Evolutionary conservation across 2,888 invertebrate genomes (phyloP), one percentile per base, ranked within the genome.

Genomic region (Ferrisia virgata): DNA sequence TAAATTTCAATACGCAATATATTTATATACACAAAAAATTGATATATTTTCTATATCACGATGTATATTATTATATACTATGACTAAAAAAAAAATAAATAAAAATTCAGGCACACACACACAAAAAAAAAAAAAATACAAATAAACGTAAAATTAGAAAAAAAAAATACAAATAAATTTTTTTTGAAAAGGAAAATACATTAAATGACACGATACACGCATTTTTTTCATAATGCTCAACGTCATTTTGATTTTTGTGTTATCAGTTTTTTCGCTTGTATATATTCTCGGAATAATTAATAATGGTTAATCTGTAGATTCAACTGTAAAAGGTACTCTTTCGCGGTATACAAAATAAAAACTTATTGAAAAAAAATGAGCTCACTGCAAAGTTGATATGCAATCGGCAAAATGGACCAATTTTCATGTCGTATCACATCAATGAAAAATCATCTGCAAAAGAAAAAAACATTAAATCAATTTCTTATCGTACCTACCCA

Each of bases 31-130:
- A 82, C 82, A 82, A 82, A 76, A 82, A 64, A 53, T 82, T 82
- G 82, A 82, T 82, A 82, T 82, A 53, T 82, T 82, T 33, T 64
- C 13, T 33, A 64, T 82, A 82, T 82, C 82, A 82, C 82, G 82
- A 58, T 82, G 82, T 69, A 82, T 64, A 64, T 64, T 28, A n/a
- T n/a, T n/a, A n/a, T n/a, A 64, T 25, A 64, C 58, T 82, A 82
- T 82, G 82, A 82, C 82, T 82, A 82, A 82, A 82, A 82, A 72
- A 28, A 64, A 64, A 58, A 58, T 25, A 64, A 36, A 82, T 82
- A 82, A 64, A 82, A 82, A 82, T 82, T 82, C 82, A 82, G 82
- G 82, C 82, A 82, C 82, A 82, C 82, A 82, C 82, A 82, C 82
- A 64, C 33, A 80, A 47, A 31, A 53, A 18, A 82, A 80, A 47